Percentiles rank a stretch among this genome's conserved stretches.
phyloP scores from a whole-genome alignment of 2,888 invertebrate genomes.

The Malacosoma neustria region DNA sequence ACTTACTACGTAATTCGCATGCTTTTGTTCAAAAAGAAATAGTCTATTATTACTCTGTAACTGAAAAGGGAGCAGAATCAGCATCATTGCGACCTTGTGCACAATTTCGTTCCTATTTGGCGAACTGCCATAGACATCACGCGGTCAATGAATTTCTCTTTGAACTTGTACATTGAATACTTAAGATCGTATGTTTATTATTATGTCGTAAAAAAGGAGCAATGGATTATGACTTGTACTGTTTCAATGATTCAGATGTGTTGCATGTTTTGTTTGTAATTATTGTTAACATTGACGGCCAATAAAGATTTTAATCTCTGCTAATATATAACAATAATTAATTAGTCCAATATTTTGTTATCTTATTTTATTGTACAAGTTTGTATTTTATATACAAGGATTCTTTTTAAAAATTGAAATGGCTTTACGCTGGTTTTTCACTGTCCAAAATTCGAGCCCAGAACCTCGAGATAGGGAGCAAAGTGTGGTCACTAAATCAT shows the following conservation, averaged over 20 bases:
- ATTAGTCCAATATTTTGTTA: no score
- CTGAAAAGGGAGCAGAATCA: conserved; percentile 5
- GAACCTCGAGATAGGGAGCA: no score
- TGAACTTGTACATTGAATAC: conserved; percentile 11
- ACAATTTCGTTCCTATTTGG: conserved; percentile 50
- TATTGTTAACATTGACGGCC: background rate
- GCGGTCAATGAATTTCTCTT: conserved; percentile 7
- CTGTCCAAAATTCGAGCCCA: no score
- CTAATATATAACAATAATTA: no score
- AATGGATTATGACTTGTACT: background rate
- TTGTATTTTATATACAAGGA: no score
- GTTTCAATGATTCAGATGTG: background rate
- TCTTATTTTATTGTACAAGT: no score
- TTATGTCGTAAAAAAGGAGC: background rate
- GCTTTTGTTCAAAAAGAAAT: no score
- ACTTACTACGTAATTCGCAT: no score
- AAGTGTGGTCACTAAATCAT: no score
- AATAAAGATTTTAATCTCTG: background rate
- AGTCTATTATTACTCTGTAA: conserved; percentile 1
- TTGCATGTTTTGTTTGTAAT: background rate
- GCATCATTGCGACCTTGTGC: conserved; percentile 23
- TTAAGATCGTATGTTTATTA: background rate
- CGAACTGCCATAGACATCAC: conserved; percentile 30
- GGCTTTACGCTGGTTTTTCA: no score
- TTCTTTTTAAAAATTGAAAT: no score